Conservation (phyloP, 2,113 vertebrate genomes). For the Tenrec ecaudatus region DNA sequence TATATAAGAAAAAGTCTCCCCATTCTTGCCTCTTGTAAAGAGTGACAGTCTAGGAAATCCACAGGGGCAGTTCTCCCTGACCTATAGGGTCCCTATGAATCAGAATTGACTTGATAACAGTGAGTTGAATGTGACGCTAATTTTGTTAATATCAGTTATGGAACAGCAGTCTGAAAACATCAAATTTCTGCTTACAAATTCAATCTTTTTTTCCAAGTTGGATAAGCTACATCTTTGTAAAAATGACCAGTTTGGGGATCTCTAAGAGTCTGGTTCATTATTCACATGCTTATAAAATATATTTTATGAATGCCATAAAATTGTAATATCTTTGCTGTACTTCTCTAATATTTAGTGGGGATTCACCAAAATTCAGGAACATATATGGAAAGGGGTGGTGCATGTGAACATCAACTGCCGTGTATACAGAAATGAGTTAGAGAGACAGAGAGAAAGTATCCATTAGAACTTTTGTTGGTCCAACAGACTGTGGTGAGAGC, state of each 20-base stretch:
- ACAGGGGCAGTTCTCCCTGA: too few relatives aligned
- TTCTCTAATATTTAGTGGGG: not conserved
- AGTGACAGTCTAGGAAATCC: too few relatives aligned
- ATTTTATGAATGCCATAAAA: conserved; percentile 58
- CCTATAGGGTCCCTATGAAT: too few relatives aligned
- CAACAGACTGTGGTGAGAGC: not conserved
- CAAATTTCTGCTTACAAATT: not conserved
- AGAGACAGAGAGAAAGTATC: not conserved
- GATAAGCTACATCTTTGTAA: conserved; percentile 35
- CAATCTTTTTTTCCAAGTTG: conserved; percentile 51
- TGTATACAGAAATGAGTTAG: not conserved
- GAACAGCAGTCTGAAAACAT: conserved; percentile 18
- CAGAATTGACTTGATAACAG: not conserved
- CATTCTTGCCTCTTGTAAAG: too few relatives aligned
- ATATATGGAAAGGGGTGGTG: accelerated
- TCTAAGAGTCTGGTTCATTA: conserved; percentile 38
- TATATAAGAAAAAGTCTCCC: too few relatives aligned
- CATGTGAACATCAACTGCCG: not conserved
- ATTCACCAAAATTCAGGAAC: conserved; percentile 48
- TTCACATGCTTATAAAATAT: conserved; percentile 50
- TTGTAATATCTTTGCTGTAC: conserved; percentile 25
- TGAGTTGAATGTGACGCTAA: not conserved
- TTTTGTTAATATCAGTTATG: conserved; percentile 10
- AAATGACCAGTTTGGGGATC: conserved; percentile 62
- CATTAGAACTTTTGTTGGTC: not conserved